A percentile compares a stretch with the other conserved stretches of the same genome.
Evolutionary conservation across 2,797 vertebrate species (phyloP).

Genomic region (Erithacus rubecula): DNA sequence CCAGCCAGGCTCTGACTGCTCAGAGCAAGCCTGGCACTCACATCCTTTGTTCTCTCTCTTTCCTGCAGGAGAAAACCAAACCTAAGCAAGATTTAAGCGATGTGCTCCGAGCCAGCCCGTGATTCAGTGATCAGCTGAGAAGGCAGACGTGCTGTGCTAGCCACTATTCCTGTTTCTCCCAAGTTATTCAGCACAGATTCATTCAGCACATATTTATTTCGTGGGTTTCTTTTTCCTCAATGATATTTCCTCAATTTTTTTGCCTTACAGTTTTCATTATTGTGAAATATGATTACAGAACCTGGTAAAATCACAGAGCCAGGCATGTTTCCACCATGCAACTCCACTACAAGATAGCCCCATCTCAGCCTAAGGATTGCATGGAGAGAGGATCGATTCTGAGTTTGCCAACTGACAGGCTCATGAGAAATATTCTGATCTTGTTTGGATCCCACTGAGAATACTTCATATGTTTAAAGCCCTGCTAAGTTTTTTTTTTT

Average conservation of each 20-base stretch:
- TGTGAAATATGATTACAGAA: constrained; percentile 62
- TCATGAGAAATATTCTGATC: constrained; percentile 4
- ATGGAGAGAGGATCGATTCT: constrained; percentile 24
- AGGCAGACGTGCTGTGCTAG: constrained; percentile 37
- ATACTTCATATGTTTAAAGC: not conserved
- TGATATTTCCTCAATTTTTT: constrained; percentile 60
- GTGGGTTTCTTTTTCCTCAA: constrained; percentile 18
- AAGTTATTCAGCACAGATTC: constrained; percentile 41
- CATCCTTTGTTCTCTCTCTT: constrained; percentile 19
- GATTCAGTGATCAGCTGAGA: constrained; percentile 67
- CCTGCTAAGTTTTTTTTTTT: not conserved
- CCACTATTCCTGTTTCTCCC: constrained; percentile 29
- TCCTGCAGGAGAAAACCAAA: constrained; percentile 21
- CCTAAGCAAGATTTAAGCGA: constrained; percentile 39
- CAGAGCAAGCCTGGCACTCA: not conserved
- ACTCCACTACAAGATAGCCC: not conserved
- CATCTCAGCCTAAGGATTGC: constrained; percentile 1
- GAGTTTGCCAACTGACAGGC: constrained; percentile 7
- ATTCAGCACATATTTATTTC: constrained; percentile 20
- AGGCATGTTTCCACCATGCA: constrained; percentile 23
- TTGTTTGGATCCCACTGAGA: not conserved
- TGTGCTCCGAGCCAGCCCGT: constrained; percentile 42
- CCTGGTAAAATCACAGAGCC: constrained; percentile 20
- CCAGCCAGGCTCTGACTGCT: not conserved
- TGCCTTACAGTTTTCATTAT: constrained; percentile 58